Conservation (phyloP, 2,113 vertebrate species). For the Sylvilagus bachmani region DNA sequence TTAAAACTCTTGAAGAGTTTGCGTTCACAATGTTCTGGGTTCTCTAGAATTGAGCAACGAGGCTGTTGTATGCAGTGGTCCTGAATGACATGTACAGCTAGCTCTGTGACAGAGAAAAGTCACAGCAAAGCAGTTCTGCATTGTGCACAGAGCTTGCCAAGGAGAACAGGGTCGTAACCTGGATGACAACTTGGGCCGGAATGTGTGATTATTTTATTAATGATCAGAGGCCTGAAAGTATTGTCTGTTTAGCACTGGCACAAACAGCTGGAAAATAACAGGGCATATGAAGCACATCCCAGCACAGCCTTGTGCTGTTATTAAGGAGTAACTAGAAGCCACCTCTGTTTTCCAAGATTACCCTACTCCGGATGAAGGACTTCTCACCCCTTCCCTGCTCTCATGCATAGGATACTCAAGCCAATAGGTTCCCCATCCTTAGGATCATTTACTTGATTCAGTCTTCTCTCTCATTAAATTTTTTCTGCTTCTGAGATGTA, state of each 20-base stretch:
- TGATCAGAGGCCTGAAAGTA: not conserved
- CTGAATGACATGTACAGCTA: not conserved
- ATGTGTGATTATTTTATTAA: not conserved
- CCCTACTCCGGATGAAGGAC: not conserved
- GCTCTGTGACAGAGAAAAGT: constrained; percentile 13
- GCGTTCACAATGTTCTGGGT: not conserved
- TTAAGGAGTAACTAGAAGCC: not conserved
- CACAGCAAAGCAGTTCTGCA: not conserved
- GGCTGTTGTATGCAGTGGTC: not conserved
- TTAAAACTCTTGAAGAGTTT: not conserved
- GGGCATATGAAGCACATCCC: not conserved
- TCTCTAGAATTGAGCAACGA: not conserved
- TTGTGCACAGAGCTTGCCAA: not conserved
- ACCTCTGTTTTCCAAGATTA: not conserved
- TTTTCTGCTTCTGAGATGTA: not conserved
- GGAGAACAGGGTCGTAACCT: not conserved
- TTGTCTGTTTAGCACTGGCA: not conserved
- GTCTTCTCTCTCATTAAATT: not conserved
- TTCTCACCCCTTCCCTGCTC: not conserved
- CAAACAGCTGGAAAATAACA: not conserved
- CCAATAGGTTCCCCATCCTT: not conserved
- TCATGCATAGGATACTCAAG: not conserved
- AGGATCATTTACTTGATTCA: not conserved
- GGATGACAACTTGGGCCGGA: not conserved
- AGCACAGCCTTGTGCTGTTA: not conserved